Evolutionary conservation across 2,888 invertebrate species (phyloP).

Genomic region (Habroteleia sp.): DNA sequence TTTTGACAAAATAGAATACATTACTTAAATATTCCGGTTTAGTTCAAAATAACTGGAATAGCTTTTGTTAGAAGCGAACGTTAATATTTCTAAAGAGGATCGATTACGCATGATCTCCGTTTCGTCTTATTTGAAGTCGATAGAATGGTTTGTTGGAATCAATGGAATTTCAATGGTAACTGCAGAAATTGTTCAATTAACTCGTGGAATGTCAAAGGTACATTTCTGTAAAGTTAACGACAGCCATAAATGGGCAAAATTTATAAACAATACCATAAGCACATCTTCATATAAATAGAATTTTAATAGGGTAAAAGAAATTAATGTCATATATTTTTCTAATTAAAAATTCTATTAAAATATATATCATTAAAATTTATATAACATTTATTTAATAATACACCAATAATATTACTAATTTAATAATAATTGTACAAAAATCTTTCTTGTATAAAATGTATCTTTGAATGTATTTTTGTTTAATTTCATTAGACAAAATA

Average conservation of each 20-base stretch:
- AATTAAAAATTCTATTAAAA: too few species aligned
- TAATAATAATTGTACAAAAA: too few species aligned
- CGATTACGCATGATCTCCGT: slow-evolving; percentile 38
- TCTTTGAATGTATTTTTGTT: too few species aligned
- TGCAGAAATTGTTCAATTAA: slow-evolving; percentile 51
- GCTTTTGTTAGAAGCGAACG: background rate
- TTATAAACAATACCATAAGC: background rate
- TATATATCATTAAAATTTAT: too few species aligned
- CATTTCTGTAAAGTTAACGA: slow-evolving; percentile 37
- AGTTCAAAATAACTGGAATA: slow-evolving; percentile 14
- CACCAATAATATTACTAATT: too few species aligned
- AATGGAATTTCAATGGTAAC: slow-evolving; percentile 40
- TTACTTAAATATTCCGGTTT: too few species aligned
- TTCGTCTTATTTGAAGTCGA: slow-evolving; percentile 46
- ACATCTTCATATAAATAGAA: background rate
- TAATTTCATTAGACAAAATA: too few species aligned
- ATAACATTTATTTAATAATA: too few species aligned
- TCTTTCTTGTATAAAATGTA: too few species aligned
- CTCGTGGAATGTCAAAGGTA: slow-evolving; percentile 43
- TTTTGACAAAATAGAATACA: too few species aligned
- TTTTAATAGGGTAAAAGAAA: too few species aligned
- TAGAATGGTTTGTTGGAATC: slow-evolving; percentile 44
- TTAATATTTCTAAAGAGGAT: slow-evolving; percentile 24
- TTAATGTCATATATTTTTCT: too few species aligned
- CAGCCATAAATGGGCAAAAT: slow-evolving; percentile 12